Evolutionary conservation across 2,113 vertebrate genomes (phyloP), one percentile per base, ranked within the genome.

Genomic region (Syngnathoides biaculeatus): DNA sequence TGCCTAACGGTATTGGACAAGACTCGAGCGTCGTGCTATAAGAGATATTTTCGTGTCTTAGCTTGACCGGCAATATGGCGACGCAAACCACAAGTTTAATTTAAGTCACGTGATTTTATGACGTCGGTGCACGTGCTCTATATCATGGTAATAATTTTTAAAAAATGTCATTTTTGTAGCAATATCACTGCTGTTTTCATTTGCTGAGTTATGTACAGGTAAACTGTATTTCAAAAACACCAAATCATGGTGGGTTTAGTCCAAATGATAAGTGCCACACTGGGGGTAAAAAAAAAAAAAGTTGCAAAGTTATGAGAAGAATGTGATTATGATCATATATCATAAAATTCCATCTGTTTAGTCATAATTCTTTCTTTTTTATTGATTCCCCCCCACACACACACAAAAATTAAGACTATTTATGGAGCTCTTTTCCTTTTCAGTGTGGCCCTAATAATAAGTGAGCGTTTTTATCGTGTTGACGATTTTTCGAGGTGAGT

Each of bases 141-240:
- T n/a, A n/a, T n/a, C n/a, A n/a, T n/a, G n/a, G n/a, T n/a, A n/a
- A n/a, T n/a, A n/a, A n/a, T n/a, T n/a, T n/a, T n/a, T n/a, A n/a
- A n/a, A 48, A 48, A 48, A 17, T 15, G 45, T 17, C 45, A 48
- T 6, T 48, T 7, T 15, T 8, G 11, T 27, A 39, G n/a, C 35
- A 13, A 22, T 14, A 71, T 82, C 68, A 71, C 50, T 63, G 79
- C 78, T 83, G 84, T 77, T 82, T 26, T 63, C 68, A 80, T 68
- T 65, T 30, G 65, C 68, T 74, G 43, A 64, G 58, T 71, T 58
- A n/a, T 39, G 42, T 58, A 30, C 6, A 3, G 30, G 30, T 35
- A 35, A n/a, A n/a, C n/a, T n/a, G n/a, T 68, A 20, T 19, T 17
- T 62, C 24, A 22, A 42, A 61, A 61, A 61, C 14, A 40, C 35